These are phyloP conservation scores for Anolis apletophallus DNA, from an alignment of 2,797 vertebrate genomes.

Conservation along the genomic window DNA sequence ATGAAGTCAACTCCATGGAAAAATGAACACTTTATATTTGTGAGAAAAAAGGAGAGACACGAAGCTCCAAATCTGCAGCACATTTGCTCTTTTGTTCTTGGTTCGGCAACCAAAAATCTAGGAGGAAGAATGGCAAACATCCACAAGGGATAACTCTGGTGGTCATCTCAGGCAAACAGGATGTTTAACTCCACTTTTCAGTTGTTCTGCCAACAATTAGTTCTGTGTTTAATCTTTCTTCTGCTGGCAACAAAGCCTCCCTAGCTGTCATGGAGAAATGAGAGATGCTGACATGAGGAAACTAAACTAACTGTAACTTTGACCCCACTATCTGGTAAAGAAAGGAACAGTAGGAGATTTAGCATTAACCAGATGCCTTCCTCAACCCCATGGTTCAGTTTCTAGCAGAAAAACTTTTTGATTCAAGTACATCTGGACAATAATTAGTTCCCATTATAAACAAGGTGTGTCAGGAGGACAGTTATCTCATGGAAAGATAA, in stretches of 20 bases:
- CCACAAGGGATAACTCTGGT: not conserved
- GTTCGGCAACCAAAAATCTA: not conserved
- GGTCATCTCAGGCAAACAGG: not conserved
- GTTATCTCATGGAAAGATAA: slow-evolving; percentile 41
- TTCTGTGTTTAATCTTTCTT: not conserved
- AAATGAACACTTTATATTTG: not conserved
- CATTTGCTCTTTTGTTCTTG: not conserved
- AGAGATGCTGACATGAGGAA: too few species aligned
- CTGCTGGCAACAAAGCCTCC: not conserved
- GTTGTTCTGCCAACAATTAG: not conserved
- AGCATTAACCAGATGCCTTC: not conserved
- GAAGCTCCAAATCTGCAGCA: not conserved
- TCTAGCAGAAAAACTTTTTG: slow-evolving; percentile 6
- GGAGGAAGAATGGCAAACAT: not conserved
- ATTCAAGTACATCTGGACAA: slow-evolving; percentile 42
- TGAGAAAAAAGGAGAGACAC: not conserved
- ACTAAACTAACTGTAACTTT: not conserved
- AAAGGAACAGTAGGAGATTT: not conserved
- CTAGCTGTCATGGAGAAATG: not conserved
- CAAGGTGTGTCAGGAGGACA: slow-evolving; percentile 28
- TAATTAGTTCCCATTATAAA: slow-evolving; percentile 16
- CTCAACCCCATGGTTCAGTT: slow-evolving; percentile 7
- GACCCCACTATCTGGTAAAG: not conserved
- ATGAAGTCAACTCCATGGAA: not conserved
- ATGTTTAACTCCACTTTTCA: not conserved